These are phyloP conservation scores for Phenganax subtilis DNA, from an alignment of 92 coral and sea anemone species.

Conservation along the genomic window DNA sequence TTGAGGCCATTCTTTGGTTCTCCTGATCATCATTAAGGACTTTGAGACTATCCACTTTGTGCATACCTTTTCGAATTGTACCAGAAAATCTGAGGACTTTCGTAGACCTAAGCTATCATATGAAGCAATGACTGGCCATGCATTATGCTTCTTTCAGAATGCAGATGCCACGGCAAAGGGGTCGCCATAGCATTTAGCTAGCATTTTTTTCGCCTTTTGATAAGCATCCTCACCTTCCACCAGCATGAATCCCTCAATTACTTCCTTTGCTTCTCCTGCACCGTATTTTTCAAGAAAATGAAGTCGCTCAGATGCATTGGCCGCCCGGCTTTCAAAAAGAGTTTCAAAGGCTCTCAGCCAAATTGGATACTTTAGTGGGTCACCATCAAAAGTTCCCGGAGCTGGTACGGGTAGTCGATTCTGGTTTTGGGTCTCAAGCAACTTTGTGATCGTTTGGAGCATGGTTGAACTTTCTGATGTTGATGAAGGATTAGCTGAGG, in stretches of 20 bases:
- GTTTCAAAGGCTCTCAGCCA: slow-evolving; percentile 58
- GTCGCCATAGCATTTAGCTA: slow-evolving; percentile 52
- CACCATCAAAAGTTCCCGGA: slow-evolving; percentile 55
- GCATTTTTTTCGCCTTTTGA: slow-evolving; percentile 45
- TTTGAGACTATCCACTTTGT: slow-evolving; percentile 42
- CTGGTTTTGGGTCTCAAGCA: slow-evolving; percentile 42
- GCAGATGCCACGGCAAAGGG: slow-evolving; percentile 47
- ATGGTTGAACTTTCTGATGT: background rate
- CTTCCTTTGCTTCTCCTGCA: slow-evolving; percentile 54
- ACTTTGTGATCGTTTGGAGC: slow-evolving; percentile 4
- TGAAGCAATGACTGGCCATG: slow-evolving; percentile 50
- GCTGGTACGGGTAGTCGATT: slow-evolving; percentile 48
- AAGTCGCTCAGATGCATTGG: slow-evolving; percentile 42
- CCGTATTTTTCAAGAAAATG: slow-evolving; percentile 54
- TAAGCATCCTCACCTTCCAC: slow-evolving; percentile 51
- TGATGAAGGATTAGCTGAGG: background rate
- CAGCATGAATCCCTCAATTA: slow-evolving; percentile 51
- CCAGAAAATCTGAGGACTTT: slow-evolving; percentile 50
- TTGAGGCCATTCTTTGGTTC: slow-evolving; percentile 47
- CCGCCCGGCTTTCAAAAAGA: slow-evolving; percentile 47
- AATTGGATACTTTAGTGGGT: slow-evolving; percentile 46
- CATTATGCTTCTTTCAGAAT: slow-evolving; percentile 43
- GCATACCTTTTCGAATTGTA: slow-evolving; percentile 52
- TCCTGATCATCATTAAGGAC: slow-evolving; percentile 56
- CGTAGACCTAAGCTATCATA: slow-evolving; percentile 43